Evolutionary conservation across 2,888 invertebrate genomes (phyloP).

Genomic region (Endomychus coccineus): DNA sequence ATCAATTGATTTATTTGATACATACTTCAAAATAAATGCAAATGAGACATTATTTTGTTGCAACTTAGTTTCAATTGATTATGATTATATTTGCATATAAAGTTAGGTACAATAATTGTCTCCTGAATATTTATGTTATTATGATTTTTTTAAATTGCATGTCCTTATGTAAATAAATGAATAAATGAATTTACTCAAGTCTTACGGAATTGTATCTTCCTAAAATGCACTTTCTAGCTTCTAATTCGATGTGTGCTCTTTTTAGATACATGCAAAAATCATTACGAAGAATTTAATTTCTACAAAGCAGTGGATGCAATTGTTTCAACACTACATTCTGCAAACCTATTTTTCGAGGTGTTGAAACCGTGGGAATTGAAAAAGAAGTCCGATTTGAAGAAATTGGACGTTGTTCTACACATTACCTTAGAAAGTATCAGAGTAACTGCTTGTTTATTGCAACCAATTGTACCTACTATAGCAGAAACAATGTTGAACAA

Average conservation of each 20-base stretch:
- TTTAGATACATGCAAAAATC: conserved; percentile 55
- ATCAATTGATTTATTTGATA: no score
- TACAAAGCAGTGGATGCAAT: conserved; percentile 75
- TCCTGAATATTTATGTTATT: no score
- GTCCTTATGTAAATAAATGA: no score
- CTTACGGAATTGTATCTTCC: no score
- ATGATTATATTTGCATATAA: no score
- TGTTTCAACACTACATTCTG: conserved; percentile 64
- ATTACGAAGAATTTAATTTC: conserved; percentile 71
- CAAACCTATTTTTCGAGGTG: conserved; percentile 81
- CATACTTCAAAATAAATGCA: no score
- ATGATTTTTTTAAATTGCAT: no score
- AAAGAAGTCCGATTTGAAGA: conserved; percentile 49
- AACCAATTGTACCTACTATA: conserved; percentile 78
- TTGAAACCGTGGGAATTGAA: conserved; percentile 84
- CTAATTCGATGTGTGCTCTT: conserved; percentile 7
- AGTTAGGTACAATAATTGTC: no score
- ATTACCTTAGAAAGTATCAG: conserved; percentile 79
- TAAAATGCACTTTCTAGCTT: no score
- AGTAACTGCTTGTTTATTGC: conserved; percentile 69
- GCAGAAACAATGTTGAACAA: conserved; percentile 62
- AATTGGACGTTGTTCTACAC: conserved; percentile 65
- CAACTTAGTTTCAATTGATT: no score
- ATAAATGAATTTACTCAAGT: no score
- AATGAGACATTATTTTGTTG: no score